These are phyloP conservation scores for Ellobium chinense DNA, from an alignment of 2,888 invertebrate species.

Conservation along the genomic window DNA sequence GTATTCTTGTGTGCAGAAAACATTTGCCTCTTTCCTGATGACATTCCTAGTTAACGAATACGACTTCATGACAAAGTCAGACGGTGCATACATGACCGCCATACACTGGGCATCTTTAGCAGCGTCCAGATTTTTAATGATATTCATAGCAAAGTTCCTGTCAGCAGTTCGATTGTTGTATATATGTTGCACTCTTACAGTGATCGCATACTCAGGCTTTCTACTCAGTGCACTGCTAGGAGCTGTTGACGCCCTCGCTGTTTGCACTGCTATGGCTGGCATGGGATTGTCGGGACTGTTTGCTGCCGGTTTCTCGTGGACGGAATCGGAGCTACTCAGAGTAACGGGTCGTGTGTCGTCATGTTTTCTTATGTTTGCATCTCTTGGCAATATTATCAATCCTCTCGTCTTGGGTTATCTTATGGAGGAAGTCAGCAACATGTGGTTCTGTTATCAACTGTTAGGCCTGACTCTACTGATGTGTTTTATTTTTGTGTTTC, in stretches of 20 bases:
- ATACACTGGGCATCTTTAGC: too few species aligned
- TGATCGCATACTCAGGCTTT: too few species aligned
- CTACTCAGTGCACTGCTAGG: too few species aligned
- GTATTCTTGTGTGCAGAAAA: too few species aligned
- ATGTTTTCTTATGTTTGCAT: constrained; percentile 9
- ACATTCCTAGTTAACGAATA: too few species aligned
- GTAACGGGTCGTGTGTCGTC: constrained; percentile 32
- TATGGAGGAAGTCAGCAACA: constrained; percentile 25
- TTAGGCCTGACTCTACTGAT: background rate
- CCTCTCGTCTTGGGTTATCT: constrained; percentile 14
- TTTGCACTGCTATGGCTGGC: constrained; percentile 17
- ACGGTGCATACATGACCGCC: too few species aligned
- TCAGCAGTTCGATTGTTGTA: too few species aligned
- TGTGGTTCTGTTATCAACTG: constrained; percentile 33
- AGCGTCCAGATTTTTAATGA: too few species aligned
- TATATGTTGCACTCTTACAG: too few species aligned
- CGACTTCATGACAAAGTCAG: too few species aligned
- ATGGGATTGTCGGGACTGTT: constrained; percentile 29
- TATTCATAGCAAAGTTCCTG: too few species aligned
- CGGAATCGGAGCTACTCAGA: constrained; percentile 24
- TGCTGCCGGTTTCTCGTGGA: constrained; percentile 35
- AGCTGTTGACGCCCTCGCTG: background rate
- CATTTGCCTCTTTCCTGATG: too few species aligned
- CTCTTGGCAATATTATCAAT: constrained; percentile 15
- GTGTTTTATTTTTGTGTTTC: background rate